A percentile compares a stretch with the other conserved stretches of the same genome.
Evolutionary conservation across 2,888 invertebrate species (phyloP).

Genomic region (Mesorhabditis spiculigera): DNA sequence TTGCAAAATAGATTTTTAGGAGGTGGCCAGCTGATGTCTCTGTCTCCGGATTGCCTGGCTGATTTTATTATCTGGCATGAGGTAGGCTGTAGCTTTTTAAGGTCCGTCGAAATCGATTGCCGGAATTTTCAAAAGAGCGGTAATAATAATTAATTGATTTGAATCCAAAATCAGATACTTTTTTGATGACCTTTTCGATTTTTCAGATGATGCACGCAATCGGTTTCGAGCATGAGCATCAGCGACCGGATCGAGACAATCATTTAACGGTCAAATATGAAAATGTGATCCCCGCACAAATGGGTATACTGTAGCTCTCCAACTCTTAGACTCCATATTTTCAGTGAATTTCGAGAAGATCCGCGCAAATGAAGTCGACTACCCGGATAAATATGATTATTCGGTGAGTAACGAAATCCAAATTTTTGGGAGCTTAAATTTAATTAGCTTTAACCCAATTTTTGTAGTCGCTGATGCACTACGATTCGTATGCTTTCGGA

Average conservation of each 20-base stretch:
- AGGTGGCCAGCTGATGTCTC: conserved; percentile 32
- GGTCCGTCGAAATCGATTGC: too few species aligned
- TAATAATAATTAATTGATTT: not conserved
- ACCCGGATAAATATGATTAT: conserved; percentile 37
- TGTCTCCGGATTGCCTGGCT: conserved; percentile 41
- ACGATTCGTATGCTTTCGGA: conserved; percentile 50
- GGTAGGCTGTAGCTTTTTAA: conserved; percentile 9
- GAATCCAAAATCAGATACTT: too few species aligned
- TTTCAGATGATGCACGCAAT: conserved; percentile 35
- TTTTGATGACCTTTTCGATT: not conserved
- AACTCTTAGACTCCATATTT: conserved; percentile 7
- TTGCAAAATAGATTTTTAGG: conserved; percentile 9
- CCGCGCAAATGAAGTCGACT: conserved; percentile 26
- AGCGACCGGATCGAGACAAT: conserved; percentile 43
- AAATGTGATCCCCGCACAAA: conserved; percentile 37
- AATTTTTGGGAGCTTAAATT: too few species aligned
- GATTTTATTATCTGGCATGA: conserved; percentile 50
- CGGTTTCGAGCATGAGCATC: conserved; percentile 50
- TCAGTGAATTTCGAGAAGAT: conserved; percentile 45
- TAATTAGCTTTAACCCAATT: too few species aligned
- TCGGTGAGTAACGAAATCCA: not conserved
- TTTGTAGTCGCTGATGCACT: conserved; percentile 50
- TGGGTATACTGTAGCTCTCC: conserved; percentile 22
- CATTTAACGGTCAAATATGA: conserved; percentile 34
- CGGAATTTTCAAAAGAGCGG: not conserved